Conservation (phyloP, 30 jellyfish, hydroid and myxozoan genomes). For the Hydractinia echinata region DNA sequence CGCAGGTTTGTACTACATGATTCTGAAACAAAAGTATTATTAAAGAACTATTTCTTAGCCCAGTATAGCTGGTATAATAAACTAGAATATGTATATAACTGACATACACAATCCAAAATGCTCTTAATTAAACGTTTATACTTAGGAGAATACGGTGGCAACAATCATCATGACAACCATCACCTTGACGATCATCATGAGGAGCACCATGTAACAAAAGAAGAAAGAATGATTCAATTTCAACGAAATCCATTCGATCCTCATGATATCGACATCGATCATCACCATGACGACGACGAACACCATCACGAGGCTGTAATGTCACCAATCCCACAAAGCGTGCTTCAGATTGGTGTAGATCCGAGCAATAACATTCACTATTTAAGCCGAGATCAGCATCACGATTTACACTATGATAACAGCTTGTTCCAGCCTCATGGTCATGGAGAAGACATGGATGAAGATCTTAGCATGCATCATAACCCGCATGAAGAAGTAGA, state of each 20-base stretch:
- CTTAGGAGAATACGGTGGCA: no score
- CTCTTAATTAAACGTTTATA: no score
- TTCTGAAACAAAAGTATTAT: no score
- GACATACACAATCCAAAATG: no score
- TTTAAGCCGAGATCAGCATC: constrained; percentile 12
- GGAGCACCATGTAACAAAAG: not conserved
- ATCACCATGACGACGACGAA: constrained; percentile 26
- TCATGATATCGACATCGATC: constrained; percentile 4
- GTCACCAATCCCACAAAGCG: constrained; percentile 21
- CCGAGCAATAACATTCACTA: constrained; percentile 18
- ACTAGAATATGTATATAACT: no score
- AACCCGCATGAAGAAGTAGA: constrained; percentile 17
- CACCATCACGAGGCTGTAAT: constrained; percentile 34
- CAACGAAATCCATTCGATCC: constrained; percentile 30
- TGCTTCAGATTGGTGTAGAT: constrained; percentile 11
- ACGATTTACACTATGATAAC: constrained; percentile 23
- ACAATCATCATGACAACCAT: no score
- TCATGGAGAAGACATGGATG: constrained; percentile 6
- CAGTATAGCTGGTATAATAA: no score
- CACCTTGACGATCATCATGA: not conserved
- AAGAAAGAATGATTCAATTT: constrained; percentile 20
- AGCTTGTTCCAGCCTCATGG: not conserved
- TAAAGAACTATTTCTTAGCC: no score
- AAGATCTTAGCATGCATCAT: not conserved
- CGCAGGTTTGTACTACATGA: not conserved